A percentile compares a stretch with the other conserved stretches of the same genome.
phyloP scores from a whole-genome alignment of 2,113 vertebrate genomes.

The Perca fluviatilis region DNA sequence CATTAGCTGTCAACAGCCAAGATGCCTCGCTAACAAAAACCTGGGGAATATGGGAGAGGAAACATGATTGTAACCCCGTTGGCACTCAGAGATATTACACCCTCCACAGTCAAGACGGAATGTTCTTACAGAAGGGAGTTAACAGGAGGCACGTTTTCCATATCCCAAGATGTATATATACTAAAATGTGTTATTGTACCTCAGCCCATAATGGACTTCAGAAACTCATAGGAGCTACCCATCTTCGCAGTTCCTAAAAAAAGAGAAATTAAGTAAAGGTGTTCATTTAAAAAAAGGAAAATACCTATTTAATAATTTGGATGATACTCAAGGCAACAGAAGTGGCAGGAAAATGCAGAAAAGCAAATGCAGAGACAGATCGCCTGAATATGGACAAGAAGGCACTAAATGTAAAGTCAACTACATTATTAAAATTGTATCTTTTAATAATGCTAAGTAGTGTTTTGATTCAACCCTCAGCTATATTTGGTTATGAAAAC shows the following conservation, averaged over 20 bases:
- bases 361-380: background rate
- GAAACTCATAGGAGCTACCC: conserved; percentile 72
- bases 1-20: conserved; percentile 75
- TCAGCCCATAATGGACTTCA: conserved; percentile 78
- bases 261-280: conserved; percentile 24
- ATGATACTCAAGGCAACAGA: background rate
- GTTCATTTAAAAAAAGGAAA: background rate
- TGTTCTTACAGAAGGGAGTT: conserved; percentile 36
- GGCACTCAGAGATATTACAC: conserved; percentile 68
- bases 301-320: conserved; percentile 1
- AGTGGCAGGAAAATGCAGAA: background rate
- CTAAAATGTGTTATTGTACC: conserved; percentile 50
- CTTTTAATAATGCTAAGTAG: background rate
- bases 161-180: conserved; percentile 22
- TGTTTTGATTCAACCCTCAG: background rate
- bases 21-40: conserved; percentile 70
- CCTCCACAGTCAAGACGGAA: conserved; percentile 46
- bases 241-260: conserved; percentile 60
- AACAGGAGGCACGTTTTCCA: conserved; percentile 44
- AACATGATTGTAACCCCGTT: conserved; percentile 82
- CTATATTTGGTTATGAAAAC: background rate
- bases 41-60: conserved; percentile 72
- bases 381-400: background rate
- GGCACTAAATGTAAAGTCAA: background rate
- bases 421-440: background rate